Base-by-base conservation (phyloP, 2,797 vertebrate species). In the Chanos chanos region DNA sequence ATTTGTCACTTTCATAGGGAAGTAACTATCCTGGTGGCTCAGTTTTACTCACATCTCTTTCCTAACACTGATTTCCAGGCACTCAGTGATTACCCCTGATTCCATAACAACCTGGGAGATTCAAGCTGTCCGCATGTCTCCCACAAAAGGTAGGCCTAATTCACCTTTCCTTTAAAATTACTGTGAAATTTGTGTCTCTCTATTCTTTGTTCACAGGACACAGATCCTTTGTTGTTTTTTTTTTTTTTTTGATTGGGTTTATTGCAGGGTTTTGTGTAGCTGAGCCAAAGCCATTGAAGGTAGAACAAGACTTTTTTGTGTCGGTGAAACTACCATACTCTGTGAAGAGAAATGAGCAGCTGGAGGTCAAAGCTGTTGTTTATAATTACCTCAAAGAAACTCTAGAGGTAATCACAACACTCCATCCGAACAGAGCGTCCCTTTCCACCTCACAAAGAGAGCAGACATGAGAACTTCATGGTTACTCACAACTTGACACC, bases 81-180 rank as follows among this genome's bases (percentile, higher is more conserved):
- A 71, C 37, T 10, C 3, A 4, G 4, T 3, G 22, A 9, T 73
- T 7, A 33, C 37, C 77, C 87, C 87, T 50, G 86, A 89, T 54
- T 86, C 86, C 24, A 86, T 89, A 61, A 89, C 86, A 34, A 86
- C 80, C 2, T 89, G 87, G 87, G 86, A 88, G 76, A 33, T 89
- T 33, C 87, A 89, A 37, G 82, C 87, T 52, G 78, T 88, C 49
- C 73, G 83, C n/a, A 60, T 80, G 56, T 88, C 86, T 74, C 50
- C 77, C 2, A 70, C 72, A 15, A 86, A 82, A 80, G 86, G 86
- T 67, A 62, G 1, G 8, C 4, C 1, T 5, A 15, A 3, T 7
- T 33, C n/a, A 13, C 5, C 8, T 21, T 16, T 5, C 1, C 5
- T 8, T 6, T 53, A 13, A 15, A 48, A 1, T 13, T 15, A 4